phyloP scores from a whole-genome alignment of 1,140 invertebrate genomes.

The Drosophila yakuba region DNA sequence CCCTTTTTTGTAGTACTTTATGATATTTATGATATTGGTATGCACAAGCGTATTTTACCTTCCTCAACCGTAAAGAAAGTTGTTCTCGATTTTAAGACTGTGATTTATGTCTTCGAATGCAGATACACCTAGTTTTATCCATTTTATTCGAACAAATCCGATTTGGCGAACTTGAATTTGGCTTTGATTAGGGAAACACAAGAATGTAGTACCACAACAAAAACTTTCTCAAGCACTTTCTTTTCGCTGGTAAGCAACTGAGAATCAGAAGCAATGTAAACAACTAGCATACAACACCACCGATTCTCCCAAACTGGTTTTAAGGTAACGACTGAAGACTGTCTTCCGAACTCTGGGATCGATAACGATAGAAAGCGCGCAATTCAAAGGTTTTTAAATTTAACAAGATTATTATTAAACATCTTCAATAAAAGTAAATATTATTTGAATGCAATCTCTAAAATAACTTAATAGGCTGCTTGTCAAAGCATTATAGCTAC shows the following conservation, averaged over 20 bases:
- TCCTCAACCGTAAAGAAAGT: conserved; percentile 12
- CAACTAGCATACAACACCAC: conserved; percentile 22
- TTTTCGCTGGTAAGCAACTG: conserved; percentile 34
- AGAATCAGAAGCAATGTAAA: conserved; percentile 49
- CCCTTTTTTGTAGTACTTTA: no score
- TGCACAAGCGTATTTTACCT: neutral
- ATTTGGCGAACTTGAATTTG: neutral
- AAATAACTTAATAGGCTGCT: conserved; percentile 12
- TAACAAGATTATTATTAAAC: no score
- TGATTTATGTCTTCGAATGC: conserved; percentile 15
- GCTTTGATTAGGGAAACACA: neutral
- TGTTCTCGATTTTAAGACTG: neutral
- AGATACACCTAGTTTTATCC: conserved; percentile 4
- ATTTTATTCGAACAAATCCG: conserved; percentile 11
- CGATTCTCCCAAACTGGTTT: conserved; percentile 7
- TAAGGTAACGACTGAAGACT: conserved; percentile 42
- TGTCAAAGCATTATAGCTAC: conserved; percentile 2
- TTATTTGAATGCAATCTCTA: no score
- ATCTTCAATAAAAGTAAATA: no score
- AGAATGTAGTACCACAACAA: neutral
- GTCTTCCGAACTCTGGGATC: conserved; percentile 1
- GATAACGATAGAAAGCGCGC: conserved; percentile 15
- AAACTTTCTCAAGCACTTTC: conserved; percentile 52
- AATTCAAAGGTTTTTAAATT: no score
- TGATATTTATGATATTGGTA: neutral